These are phyloP conservation scores for Corvus moneduloides DNA, from an alignment of 2,113 vertebrate species.

Conservation along the genomic window DNA sequence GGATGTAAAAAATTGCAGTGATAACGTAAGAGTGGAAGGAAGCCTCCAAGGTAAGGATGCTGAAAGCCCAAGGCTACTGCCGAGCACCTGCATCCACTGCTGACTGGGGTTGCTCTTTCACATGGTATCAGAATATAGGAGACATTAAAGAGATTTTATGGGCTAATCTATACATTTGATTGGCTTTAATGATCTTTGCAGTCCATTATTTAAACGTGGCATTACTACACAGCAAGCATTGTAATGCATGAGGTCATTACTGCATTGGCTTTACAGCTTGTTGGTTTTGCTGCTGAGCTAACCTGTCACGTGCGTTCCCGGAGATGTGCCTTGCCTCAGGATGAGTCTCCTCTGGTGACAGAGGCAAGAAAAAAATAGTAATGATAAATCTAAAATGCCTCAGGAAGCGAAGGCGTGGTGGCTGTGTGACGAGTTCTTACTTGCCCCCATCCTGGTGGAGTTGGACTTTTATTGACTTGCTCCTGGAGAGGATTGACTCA, in stretches of 20 bases:
- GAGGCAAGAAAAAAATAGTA: neutral
- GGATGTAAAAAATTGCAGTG: neutral
- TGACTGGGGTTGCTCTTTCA: neutral
- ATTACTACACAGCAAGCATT: neutral
- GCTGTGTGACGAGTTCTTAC: neutral
- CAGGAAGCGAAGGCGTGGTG: accelerated
- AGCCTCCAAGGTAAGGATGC: neutral
- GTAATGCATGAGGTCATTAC: neutral
- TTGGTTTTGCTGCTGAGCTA: slow-evolving; percentile 17
- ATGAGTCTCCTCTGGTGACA: neutral
- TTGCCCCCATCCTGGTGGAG: neutral
- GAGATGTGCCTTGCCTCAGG: neutral
- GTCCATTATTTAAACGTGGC: neutral
- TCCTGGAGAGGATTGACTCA: neutral
- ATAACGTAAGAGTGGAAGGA: accelerated
- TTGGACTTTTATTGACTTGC: neutral
- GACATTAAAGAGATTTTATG: neutral
- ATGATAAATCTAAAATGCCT: neutral
- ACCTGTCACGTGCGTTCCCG: neutral
- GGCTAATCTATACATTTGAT: slow-evolving; percentile 44
- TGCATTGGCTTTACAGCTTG: neutral
- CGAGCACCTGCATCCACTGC: neutral
- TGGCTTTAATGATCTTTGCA: slow-evolving; percentile 41
- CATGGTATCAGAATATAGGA: neutral
- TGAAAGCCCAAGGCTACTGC: neutral